Evolutionary conservation across 2,113 vertebrate genomes (phyloP).

Genomic region (Calonectris borealis): DNA sequence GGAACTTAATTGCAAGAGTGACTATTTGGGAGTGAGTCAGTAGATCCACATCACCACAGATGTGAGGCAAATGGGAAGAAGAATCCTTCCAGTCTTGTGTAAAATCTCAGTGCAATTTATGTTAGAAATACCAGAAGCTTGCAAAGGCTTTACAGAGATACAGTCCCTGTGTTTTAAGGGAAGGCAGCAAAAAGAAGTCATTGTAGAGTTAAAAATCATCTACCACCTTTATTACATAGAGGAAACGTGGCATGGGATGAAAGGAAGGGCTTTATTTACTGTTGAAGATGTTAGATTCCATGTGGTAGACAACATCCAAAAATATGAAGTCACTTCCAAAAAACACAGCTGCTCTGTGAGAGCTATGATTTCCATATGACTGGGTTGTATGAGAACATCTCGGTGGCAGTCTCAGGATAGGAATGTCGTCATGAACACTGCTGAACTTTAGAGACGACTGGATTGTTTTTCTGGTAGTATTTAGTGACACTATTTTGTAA

Average conservation of each 20-base stretch:
- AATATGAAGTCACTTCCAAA: slow-evolving; percentile 57
- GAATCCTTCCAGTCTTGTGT: neutral
- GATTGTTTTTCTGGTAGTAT: slow-evolving; percentile 43
- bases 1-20: neutral
- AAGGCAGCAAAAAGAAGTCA: neutral
- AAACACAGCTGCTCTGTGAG: slow-evolving; percentile 49
- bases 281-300: slow-evolving; percentile 46
- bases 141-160: neutral
- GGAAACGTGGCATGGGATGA: slow-evolving; percentile 39
- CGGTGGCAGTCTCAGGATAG: slow-evolving; percentile 17
- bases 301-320: slow-evolving; percentile 42
- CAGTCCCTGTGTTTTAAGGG: neutral
- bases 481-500: slow-evolving; percentile 34
- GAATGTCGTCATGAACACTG: slow-evolving; percentile 20
- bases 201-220: slow-evolving; percentile 3
- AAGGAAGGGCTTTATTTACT: slow-evolving; percentile 60
- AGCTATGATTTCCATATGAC: slow-evolving; percentile 47
- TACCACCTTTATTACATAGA: slow-evolving; percentile 8
- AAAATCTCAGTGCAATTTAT: neutral
- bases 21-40: neutral
- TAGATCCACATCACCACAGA: neutral
- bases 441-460: slow-evolving; percentile 3
- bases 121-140: neutral
- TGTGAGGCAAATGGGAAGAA: neutral
- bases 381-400: slow-evolving; percentile 23